phyloP scores from a whole-genome alignment of 2,113 vertebrate species.

The Indicator indicator region DNA sequence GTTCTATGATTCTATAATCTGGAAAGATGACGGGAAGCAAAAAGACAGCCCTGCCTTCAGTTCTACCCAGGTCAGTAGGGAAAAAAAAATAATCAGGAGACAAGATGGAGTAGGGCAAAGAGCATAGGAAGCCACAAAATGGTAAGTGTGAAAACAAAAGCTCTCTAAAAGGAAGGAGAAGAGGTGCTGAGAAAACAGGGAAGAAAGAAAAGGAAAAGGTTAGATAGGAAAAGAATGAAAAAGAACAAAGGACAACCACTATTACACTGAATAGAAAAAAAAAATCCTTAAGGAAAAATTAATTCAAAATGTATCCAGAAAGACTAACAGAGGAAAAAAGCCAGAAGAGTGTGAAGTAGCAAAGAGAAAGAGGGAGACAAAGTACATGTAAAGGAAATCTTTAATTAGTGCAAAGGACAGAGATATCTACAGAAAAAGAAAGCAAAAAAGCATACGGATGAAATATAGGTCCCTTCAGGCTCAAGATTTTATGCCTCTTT shows the following conservation, averaged over 20 bases:
- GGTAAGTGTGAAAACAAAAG: neutral
- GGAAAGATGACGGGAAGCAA: no score
- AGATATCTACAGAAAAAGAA: neutral
- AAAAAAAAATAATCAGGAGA: neutral
- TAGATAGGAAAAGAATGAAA: neutral
- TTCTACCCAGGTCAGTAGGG: neutral
- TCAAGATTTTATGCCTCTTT: conserved; percentile 11
- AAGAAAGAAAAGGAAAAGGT: neutral
- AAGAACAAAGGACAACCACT: neutral
- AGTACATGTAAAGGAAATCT: conserved; percentile 31
- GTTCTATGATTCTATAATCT: no score
- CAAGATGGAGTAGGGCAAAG: neutral
- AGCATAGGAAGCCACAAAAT: neutral
- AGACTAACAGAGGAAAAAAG: neutral
- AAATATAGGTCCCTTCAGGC: conserved; percentile 21
- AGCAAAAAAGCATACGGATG: neutral
- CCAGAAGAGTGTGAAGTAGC: neutral
- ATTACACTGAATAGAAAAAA: neutral
- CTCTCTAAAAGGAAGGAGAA: neutral
- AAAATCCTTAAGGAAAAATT: neutral
- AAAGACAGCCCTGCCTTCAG: neutral
- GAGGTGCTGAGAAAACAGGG: neutral
- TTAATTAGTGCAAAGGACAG: conserved; percentile 28
- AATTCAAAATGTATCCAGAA: neutral
- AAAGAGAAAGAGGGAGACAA: conserved; percentile 66